Percentiles rank a stretch among this genome's conserved stretches.
Conservation (phyloP, 2,888 invertebrate genomes). For the Tenthredo scrophulariae region DNA sequence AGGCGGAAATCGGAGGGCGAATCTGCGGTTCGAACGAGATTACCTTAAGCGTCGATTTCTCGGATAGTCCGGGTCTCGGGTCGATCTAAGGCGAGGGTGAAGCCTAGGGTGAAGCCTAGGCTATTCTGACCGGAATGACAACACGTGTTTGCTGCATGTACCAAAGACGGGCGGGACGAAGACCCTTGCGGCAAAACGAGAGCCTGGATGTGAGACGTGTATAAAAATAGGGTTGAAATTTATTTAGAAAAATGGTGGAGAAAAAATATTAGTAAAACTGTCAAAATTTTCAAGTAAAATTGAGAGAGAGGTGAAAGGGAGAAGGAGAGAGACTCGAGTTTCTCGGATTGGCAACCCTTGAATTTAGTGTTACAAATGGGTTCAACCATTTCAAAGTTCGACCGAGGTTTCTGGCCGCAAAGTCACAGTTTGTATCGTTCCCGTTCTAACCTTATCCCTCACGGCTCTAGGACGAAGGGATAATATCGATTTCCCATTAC, state of each 20-base stretch:
- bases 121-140: conserved; percentile 61
- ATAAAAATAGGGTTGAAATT: neutral
- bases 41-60: conserved; percentile 63
- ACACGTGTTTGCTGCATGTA: conserved; percentile 62
- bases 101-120: conserved; percentile 24
- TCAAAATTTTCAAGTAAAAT: neutral
- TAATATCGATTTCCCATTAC: conserved; percentile 74
- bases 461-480: conserved; percentile 55
- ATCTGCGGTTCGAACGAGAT: conserved; percentile 62
- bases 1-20: conserved; percentile 55
- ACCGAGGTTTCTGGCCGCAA: conserved; percentile 1
- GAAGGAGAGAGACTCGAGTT: conserved; percentile 9
- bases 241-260: neutral
- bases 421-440: conserved; percentile 49
- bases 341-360: conserved; percentile 6
- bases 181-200: conserved; percentile 16
- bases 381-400: conserved; percentile 32
- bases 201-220: neutral
- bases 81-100: conserved; percentile 39
- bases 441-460: conserved; percentile 40
- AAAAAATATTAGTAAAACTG: neutral
- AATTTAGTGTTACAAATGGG: conserved; percentile 43
- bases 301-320: neutral
- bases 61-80: conserved; percentile 57
- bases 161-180: neutral